phyloP scores from a whole-genome alignment of 1,140 invertebrate species.

The Leptopilina clavipes region DNA sequence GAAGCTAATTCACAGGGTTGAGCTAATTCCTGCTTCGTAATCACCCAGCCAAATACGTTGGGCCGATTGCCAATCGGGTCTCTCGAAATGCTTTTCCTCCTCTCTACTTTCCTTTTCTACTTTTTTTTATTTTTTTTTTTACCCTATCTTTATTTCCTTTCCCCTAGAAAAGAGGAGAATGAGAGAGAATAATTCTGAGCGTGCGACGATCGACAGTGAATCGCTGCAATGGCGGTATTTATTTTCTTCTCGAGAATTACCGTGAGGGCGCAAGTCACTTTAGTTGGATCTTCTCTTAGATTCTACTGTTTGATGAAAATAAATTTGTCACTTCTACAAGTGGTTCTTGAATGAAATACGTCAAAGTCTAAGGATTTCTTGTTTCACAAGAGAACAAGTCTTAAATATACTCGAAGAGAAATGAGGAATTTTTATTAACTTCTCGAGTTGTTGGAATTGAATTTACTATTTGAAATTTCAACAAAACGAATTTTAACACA shows the following conservation, averaged over 20 bases:
- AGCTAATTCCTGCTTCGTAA: conserved; percentile 29
- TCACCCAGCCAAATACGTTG: conserved; percentile 19
- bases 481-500: too few relatives aligned
- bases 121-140: background rate
- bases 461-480: too few relatives aligned
- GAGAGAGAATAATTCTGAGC: conserved; percentile 19
- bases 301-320: background rate
- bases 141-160: background rate
- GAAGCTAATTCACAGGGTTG: conserved; percentile 24
- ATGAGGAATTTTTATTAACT: too few relatives aligned
- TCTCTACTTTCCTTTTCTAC: background rate
- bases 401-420: too few relatives aligned
- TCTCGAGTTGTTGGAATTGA: too few relatives aligned
- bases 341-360: background rate
- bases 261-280: conserved; percentile 6
- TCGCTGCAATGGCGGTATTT: conserved; percentile 13
- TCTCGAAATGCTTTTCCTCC: conserved; percentile 13
- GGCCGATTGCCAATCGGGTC: conserved; percentile 34
- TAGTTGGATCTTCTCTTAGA: background rate
- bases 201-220: background rate
- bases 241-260: conserved; percentile 25
- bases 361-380: too few relatives aligned
- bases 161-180: conserved; percentile 9
- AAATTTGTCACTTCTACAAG: conserved; percentile 9
- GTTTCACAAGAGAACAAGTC: too few relatives aligned